phyloP scores from a whole-genome alignment of 2,888 invertebrate species.

The Gasteruption jaculator region DNA sequence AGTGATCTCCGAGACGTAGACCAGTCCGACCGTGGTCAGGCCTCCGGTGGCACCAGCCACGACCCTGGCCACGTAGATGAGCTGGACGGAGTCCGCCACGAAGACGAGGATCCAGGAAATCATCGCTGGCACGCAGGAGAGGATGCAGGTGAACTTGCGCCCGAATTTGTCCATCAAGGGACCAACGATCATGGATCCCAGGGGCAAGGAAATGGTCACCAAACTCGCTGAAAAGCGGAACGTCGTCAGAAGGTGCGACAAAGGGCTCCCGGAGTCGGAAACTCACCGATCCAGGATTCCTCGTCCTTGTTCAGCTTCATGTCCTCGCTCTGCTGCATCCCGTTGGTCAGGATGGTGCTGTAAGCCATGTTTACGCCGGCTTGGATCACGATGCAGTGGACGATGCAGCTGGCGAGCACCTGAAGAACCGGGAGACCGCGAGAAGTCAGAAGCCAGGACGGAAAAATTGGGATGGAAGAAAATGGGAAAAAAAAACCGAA shows the following conservation, averaged over 20 bases:
- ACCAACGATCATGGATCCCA: conserved; percentile 56
- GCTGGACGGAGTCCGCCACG: conserved; percentile 48
- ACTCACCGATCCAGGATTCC: conserved; percentile 59
- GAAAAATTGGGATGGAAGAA: conserved; percentile 1
- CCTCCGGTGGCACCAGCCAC: conserved; percentile 57
- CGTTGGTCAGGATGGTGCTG: conserved; percentile 56
- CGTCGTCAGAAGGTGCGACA: background rate
- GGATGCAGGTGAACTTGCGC: conserved; percentile 51
- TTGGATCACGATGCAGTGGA: conserved; percentile 55
- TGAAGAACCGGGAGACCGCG: too few relatives aligned
- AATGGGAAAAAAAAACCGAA: too few relatives aligned
- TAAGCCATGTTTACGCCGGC: conserved; percentile 60
- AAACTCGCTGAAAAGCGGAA: conserved; percentile 54
- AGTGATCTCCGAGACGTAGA: conserved; percentile 59
- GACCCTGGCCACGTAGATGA: conserved; percentile 54
- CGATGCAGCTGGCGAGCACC: conserved; percentile 52
- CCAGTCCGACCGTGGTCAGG: conserved; percentile 54
- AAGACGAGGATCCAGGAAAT: conserved; percentile 54
- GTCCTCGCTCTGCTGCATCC: conserved; percentile 47
- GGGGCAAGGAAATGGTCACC: conserved; percentile 55
- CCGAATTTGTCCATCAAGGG: conserved; percentile 59
- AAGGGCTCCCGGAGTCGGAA: background rate
- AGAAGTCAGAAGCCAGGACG: background rate
- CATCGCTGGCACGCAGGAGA: conserved; percentile 52
- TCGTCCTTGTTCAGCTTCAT: conserved; percentile 51